Evolutionary conservation across 2,888 invertebrate species (phyloP).

Genomic region (Hypomecis atomaria): DNA sequence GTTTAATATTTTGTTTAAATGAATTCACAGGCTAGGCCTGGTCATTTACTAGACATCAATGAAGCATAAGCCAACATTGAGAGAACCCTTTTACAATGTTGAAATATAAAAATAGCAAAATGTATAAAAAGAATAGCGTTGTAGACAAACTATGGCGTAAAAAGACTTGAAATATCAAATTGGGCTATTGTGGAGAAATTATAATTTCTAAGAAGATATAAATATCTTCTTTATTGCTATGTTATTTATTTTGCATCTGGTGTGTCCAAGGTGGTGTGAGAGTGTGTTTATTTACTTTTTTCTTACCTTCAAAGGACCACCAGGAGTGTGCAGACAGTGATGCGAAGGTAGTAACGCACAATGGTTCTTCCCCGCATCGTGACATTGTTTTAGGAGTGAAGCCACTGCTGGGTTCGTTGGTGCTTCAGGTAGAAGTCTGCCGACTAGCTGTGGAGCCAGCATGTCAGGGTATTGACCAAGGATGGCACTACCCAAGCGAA

Average conservation of each 20-base stretch:
- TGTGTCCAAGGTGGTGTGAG: background rate
- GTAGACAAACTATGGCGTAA: no score
- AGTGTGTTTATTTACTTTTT: background rate
- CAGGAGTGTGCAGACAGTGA: slow-evolving; percentile 99
- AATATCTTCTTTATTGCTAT: no score
- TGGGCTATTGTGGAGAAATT: no score
- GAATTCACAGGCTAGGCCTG: no score
- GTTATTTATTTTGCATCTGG: background rate
- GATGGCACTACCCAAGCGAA: slow-evolving; percentile 97
- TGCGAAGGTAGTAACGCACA: slow-evolving; percentile 96
- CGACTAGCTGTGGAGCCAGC: slow-evolving; percentile 97
- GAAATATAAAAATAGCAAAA: no score
- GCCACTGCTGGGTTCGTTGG: slow-evolving; percentile 89
- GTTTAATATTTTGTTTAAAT: no score
- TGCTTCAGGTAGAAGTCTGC: slow-evolving; percentile 94
- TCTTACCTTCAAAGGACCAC: slow-evolving; percentile 95
- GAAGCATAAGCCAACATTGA: no score
- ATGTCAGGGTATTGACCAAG: slow-evolving; percentile 96
- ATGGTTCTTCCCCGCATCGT: slow-evolving; percentile 93
- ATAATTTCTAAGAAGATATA: no score
- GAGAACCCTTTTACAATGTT: no score
- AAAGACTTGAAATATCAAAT: no score
- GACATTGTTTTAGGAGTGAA: slow-evolving; percentile 95
- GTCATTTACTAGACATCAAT: no score
- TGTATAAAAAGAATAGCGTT: no score